phyloP scores from a whole-genome alignment of 2,888 invertebrate genomes.

The Eucriotettix oculatus region DNA sequence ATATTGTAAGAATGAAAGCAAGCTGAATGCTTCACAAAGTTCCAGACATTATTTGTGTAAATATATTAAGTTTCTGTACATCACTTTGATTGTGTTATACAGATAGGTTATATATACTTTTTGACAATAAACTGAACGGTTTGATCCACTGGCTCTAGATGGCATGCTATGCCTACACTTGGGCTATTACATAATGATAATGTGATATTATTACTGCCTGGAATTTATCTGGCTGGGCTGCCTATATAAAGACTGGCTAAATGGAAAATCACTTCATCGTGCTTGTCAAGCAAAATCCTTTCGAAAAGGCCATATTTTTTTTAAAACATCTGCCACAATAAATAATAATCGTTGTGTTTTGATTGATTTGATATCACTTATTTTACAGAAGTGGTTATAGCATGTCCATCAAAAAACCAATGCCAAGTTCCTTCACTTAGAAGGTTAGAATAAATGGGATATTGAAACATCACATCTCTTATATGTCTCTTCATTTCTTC shows the following conservation, averaged over 20 bases:
- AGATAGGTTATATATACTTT: slow-evolving; percentile 1
- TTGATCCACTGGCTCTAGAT: slow-evolving; percentile 8
- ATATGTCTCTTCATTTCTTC: no score
- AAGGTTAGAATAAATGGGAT: neutral
- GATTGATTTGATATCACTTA: slow-evolving; percentile 5
- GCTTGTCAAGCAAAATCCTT: slow-evolving; percentile 4
- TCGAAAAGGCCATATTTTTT: slow-evolving; percentile 3
- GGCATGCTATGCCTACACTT: slow-evolving; percentile 8
- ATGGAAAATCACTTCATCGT: slow-evolving; percentile 6
- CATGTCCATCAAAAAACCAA: slow-evolving; percentile 12
- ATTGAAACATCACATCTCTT: neutral
- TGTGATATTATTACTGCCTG: slow-evolving; percentile 5
- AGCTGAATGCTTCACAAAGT: slow-evolving; percentile 12
- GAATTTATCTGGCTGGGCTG: slow-evolving; percentile 4
- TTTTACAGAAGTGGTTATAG: slow-evolving; percentile 9
- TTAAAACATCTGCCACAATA: neutral
- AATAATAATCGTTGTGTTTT: slow-evolving; percentile 8
- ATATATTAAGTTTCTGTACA: slow-evolving; percentile 4
- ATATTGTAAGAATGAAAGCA: slow-evolving; percentile 15
- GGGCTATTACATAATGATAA: slow-evolving; percentile 1
- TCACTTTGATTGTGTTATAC: slow-evolving; percentile 1
- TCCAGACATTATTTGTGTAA: slow-evolving; percentile 5
- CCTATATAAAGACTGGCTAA: slow-evolving; percentile 7
- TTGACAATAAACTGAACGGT: slow-evolving; percentile 6
- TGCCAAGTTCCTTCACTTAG: neutral